Conservation (phyloP, 2,797 vertebrate genomes). For the Eulemur albifrons region DNA sequence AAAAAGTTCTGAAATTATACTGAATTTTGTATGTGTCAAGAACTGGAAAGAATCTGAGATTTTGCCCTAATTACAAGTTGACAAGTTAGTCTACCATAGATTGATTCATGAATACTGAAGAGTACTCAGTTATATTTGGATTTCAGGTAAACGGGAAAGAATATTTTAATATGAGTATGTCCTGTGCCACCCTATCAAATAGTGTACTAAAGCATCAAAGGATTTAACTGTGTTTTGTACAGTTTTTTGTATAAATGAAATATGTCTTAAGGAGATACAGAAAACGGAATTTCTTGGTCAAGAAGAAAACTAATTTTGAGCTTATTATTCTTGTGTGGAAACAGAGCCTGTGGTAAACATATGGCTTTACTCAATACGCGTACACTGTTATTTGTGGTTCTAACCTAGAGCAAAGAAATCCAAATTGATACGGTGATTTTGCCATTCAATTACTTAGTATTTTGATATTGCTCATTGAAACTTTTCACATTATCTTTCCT, state of each 20-base stretch:
- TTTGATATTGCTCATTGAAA: not conserved
- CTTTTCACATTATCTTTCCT: not conserved
- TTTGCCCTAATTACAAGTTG: not conserved
- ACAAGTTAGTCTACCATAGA: not conserved
- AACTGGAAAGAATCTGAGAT: not conserved
- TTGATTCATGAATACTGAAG: not conserved
- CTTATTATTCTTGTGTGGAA: not conserved
- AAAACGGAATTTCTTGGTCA: not conserved
- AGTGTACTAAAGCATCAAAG: not conserved
- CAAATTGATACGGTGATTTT: not conserved
- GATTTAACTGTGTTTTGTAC: not conserved
- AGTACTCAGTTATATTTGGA: not conserved
- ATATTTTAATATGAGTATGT: not conserved
- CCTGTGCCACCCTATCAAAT: not conserved
- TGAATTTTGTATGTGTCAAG: not conserved
- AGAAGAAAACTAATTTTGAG: not conserved
- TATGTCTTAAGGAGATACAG: not conserved
- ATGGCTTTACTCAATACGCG: not conserved
- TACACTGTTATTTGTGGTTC: not conserved
- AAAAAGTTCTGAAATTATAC: not conserved
- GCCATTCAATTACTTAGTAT: not conserved
- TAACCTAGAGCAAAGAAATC: not conserved
- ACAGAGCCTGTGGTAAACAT: not conserved
- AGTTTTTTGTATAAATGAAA: not conserved
- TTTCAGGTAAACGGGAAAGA: not conserved